These are phyloP conservation scores for Aldrovandia affinis DNA, from an alignment of 2,797 vertebrate genomes.

Conservation along the genomic window DNA sequence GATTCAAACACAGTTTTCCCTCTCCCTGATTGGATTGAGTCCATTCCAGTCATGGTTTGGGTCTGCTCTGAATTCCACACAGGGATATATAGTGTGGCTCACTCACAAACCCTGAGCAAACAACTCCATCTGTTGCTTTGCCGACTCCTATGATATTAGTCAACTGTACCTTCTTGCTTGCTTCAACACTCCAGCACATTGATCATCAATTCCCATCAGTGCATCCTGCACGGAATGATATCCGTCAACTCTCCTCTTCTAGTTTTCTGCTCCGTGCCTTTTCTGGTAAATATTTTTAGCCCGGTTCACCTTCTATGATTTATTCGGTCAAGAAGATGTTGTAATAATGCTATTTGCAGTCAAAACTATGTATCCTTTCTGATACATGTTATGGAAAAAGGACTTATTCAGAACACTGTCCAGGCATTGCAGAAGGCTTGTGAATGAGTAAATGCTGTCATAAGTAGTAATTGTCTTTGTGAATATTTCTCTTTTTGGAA, in stretches of 20 bases:
- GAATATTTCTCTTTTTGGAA: too few relatives aligned
- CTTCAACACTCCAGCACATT: background rate
- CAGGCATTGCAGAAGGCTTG: background rate
- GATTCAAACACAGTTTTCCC: background rate
- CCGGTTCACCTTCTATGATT: slow-evolving; percentile 15
- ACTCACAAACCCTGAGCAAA: background rate
- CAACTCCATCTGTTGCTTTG: slow-evolving; percentile 8
- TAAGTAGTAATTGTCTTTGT: background rate
- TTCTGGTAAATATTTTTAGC: slow-evolving; percentile 34
- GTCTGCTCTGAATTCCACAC: slow-evolving; percentile 8
- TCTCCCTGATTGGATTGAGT: slow-evolving; percentile 6
- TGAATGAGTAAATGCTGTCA: background rate
- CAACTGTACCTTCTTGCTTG: background rate
- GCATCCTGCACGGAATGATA: background rate
- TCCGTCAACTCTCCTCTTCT: background rate
- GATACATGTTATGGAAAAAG: background rate
- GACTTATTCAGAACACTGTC: background rate
- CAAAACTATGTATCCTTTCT: background rate
- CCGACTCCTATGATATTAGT: background rate
- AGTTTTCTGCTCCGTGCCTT: background rate
- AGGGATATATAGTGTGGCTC: background rate
- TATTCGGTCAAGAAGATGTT: slow-evolving; percentile 14
- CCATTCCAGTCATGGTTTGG: slow-evolving; percentile 24
- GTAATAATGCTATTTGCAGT: slow-evolving; percentile 15
- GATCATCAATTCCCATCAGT: too few relatives aligned